Percentiles rank a stretch among this genome's conserved stretches.
phyloP scores from a whole-genome alignment of 2,888 invertebrate genomes.

The Athetis lepigone region DNA sequence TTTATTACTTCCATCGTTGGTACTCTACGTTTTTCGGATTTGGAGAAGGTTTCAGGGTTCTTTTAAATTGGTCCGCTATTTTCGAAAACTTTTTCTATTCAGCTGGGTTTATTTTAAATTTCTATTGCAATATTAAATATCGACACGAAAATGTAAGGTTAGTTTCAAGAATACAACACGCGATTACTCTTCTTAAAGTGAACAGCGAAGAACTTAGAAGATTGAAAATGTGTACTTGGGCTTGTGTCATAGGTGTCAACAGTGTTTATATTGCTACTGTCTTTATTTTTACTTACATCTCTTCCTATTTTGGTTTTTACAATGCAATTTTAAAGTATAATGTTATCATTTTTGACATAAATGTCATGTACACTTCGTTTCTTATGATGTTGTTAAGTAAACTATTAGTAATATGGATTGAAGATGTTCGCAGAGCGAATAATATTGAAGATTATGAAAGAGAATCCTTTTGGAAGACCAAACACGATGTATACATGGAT shows the following conservation, averaged over 20 bases:
- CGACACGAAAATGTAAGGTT: constrained; percentile 1
- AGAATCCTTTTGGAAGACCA: constrained; percentile 28
- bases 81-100: background rate
- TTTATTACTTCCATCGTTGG: background rate
- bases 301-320: background rate
- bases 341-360: constrained; percentile 17
- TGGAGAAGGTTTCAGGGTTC: rapidly evolving
- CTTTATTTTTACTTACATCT: background rate
- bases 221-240: constrained; percentile 27
- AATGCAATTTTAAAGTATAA: background rate
- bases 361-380: constrained; percentile 27
- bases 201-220: constrained; percentile 15
- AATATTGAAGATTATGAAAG: background rate
- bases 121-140: constrained; percentile 18
- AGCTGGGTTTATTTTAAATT: constrained; percentile 23
- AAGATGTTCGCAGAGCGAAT: constrained; percentile 15
- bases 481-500: constrained; percentile 15
- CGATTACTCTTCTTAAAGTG: constrained; percentile 32
- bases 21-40: background rate
- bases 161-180: constrained; percentile 24
- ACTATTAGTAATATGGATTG: constrained; percentile 15
- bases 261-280: background rate
- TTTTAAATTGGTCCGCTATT: background rate
- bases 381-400: constrained; percentile 13
- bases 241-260: constrained; percentile 19